These are phyloP conservation scores for Alcedo quadribrachys DNA, from an alignment of 2,797 vertebrate genomes.

Conservation along the genomic window DNA sequence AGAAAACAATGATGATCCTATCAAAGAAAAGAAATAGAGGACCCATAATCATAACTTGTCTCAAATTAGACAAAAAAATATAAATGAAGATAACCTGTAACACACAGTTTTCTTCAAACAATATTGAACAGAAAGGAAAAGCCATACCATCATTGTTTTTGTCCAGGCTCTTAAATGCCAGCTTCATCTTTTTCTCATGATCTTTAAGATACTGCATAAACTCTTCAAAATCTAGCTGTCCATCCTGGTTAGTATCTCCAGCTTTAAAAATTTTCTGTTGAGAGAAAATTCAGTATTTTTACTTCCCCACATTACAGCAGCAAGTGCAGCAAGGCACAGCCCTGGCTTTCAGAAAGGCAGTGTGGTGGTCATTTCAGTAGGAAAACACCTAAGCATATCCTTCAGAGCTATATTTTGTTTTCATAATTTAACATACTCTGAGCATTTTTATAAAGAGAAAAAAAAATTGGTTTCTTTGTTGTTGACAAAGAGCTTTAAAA, in stretches of 20 bases:
- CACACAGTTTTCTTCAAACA: background rate
- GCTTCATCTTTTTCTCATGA: constrained; percentile 94
- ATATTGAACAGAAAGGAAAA: background rate
- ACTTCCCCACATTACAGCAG: background rate
- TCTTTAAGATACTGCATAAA: constrained; percentile 94
- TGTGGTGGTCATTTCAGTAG: background rate
- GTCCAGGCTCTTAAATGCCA: constrained; percentile 96
- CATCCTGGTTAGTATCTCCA: constrained; percentile 88
- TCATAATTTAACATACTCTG: background rate
- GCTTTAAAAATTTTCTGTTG: constrained; percentile 91
- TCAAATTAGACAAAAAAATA: background rate
- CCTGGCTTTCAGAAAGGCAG: background rate
- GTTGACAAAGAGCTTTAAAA: background rate
- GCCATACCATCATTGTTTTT: constrained; percentile 93
- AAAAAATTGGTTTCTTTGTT: background rate
- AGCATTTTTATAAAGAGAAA: background rate
- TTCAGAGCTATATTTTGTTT: background rate
- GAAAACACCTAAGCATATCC: background rate
- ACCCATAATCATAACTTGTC: background rate
- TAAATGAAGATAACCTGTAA: background rate
- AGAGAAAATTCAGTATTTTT: constrained; percentile 13
- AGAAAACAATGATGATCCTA: background rate
- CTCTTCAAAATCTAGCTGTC: constrained; percentile 90
- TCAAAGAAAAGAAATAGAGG: background rate
- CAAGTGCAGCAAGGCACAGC: background rate